Conservation (phyloP, 1,140 invertebrate species). For the Drosophila melanica region DNA sequence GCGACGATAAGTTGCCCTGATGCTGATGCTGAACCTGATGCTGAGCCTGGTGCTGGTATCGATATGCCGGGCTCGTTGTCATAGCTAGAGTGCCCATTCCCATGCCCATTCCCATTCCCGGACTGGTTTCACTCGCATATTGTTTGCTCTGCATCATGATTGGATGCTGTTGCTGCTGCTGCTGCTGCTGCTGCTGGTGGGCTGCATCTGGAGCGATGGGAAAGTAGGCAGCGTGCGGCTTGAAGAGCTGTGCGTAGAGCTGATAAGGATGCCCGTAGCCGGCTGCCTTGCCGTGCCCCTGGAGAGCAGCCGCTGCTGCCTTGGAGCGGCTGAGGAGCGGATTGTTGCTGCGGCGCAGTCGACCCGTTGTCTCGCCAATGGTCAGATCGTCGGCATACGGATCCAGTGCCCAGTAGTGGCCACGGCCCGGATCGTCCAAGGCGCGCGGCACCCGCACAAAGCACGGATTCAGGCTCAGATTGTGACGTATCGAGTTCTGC, state of each 20-base stretch:
- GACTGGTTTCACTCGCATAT: conserved; percentile 11
- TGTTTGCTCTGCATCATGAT: conserved; percentile 41
- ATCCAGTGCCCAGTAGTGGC: conserved; percentile 78
- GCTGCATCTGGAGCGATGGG: conserved; percentile 33
- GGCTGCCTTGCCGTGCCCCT: conserved; percentile 27
- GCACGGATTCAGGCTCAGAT: conserved; percentile 86
- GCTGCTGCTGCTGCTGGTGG: conserved; percentile 26
- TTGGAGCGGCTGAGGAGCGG: conserved; percentile 32
- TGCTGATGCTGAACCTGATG: conserved; percentile 37
- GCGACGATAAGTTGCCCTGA: conserved; percentile 17
- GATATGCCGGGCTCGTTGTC: conserved; percentile 14
- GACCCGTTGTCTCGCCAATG: conserved; percentile 72
- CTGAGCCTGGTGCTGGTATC: conserved; percentile 41
- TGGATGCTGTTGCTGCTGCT: conserved; percentile 24
- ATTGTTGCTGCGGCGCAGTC: conserved; percentile 54
- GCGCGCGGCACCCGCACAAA: conserved; percentile 72
- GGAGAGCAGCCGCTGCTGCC: conserved; percentile 19
- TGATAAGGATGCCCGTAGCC: conserved; percentile 50
- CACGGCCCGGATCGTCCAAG: conserved; percentile 72
- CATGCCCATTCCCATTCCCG: background rate
- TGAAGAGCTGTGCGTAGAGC: conserved; percentile 47
- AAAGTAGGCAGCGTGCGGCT: conserved; percentile 58
- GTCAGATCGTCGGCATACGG: conserved; percentile 73
- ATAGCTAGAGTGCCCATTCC: conserved; percentile 4
- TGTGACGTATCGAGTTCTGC: conserved; percentile 99